Evolutionary conservation across 92 coral and sea anemone genomes (phyloP), one percentile per base, ranked within the genome.

Genomic region (Epizoanthus illoricatus): DNA sequence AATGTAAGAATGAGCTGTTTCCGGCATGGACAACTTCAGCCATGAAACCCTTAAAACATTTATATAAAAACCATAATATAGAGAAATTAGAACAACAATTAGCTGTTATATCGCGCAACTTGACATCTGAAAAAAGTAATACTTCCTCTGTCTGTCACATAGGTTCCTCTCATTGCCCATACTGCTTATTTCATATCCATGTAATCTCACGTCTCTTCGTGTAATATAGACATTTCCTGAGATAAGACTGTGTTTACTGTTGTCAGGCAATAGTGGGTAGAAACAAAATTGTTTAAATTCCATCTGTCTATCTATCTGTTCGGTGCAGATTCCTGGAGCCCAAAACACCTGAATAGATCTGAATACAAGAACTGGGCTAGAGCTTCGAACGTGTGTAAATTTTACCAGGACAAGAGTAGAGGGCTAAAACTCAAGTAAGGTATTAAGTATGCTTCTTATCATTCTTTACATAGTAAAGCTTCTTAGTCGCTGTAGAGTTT

Each of bases 211-310:
- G 19, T 54, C 80, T 74, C 58, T 21, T 52, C 58, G 17, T 55
- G 58, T 15, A 55, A 24, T 28, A 54, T 74, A 62, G 65, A 52
- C 80, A 45, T 58, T 62, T 23, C 65, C 57, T 74, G 58, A 74
- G 23, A 62, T 24, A 21, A 74, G 64, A 19, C 33, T 13, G 41
- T 74, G 80, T 74, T 74, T 74, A 74, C 80, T 24, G 80, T 74
- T 74, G 80, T 74, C 47, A 74, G 52, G 79, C 16, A 24, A 74
- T 63, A 24, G 41, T 54, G 28, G 65, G 42, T 52, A 56, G 23
- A 40, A 74, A 74, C 79, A 55, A 47, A 74, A 74, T 74, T 56
- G 80, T 74, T 74, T 23, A 74, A 74, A 74, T 74, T 74, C 80
- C 80, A 19, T 55, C 4, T 40, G 61, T 74, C 80, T 74, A 52